Evolutionary conservation across 1,140 invertebrate genomes (phyloP).

Genomic region (Drosophila nigrodunni): DNA sequence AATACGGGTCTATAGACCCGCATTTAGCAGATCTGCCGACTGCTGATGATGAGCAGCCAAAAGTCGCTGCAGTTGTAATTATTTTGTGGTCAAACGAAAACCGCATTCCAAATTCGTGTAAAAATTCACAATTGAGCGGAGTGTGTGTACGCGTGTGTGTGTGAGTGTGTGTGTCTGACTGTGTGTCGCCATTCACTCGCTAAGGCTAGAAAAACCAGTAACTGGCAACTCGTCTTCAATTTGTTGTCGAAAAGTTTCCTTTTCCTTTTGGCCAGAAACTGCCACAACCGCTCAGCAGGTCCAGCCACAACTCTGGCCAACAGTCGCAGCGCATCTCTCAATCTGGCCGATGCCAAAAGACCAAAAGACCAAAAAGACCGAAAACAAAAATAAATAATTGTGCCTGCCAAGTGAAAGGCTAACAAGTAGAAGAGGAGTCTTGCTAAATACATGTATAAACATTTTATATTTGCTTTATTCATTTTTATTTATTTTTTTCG

Average conservation of each 20-base stretch:
- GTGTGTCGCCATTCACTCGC: constrained; percentile 56
- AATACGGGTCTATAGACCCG: constrained; percentile 10
- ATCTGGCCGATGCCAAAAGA: constrained; percentile 19
- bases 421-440: constrained; percentile 15
- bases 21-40: constrained; percentile 1
- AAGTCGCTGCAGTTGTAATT: constrained; percentile 26
- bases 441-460: constrained; percentile 1
- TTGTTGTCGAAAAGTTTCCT: constrained; percentile 59
- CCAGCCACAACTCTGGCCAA: background rate
- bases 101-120: constrained; percentile 41
- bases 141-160: background rate
- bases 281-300: too few relatives aligned
- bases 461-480: constrained; percentile 1
- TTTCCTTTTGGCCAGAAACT: too few relatives aligned
- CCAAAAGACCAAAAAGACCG: constrained; percentile 10
- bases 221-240: constrained; percentile 37
- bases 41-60: constrained; percentile 20
- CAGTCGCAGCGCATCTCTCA: constrained; percentile 5
- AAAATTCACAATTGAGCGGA: constrained; percentile 25
- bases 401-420: constrained; percentile 43
- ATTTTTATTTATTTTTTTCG: constrained; percentile 3
- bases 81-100: constrained; percentile 34
- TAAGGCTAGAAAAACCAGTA: constrained; percentile 46
- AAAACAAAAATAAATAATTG: constrained; percentile 30
- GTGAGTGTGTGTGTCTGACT: background rate